Conservation (phyloP, 2,113 vertebrate species). For the Collichthys lucidus region DNA sequence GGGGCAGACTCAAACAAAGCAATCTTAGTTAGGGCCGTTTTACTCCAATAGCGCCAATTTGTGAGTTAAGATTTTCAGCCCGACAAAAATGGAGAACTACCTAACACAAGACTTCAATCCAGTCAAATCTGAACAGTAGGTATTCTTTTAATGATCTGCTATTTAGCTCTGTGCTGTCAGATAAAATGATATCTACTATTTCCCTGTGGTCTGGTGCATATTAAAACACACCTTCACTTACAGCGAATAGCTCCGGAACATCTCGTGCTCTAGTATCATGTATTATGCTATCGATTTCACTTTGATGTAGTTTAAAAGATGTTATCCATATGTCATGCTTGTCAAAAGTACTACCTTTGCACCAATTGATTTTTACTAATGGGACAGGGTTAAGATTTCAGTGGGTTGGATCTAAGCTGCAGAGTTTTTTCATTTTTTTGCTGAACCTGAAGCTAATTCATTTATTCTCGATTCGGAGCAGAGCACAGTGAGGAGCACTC, state of each 20-base stretch:
- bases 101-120: slow-evolving; percentile 15
- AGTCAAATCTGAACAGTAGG: slow-evolving; percentile 46
- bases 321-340: background rate
- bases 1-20: background rate
- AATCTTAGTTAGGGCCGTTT: background rate
- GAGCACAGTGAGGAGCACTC: slow-evolving; percentile 33
- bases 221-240: slow-evolving; percentile 29
- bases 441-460: slow-evolving; percentile 56
- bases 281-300: slow-evolving; percentile 25
- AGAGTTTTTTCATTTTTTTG: slow-evolving; percentile 32
- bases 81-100: background rate
- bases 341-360: slow-evolving; percentile 27
- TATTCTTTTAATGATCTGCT: slow-evolving; percentile 58
- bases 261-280: slow-evolving; percentile 7
- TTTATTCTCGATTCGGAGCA: slow-evolving; percentile 54
- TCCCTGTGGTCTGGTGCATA: slow-evolving; percentile 14
- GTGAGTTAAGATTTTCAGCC: background rate
- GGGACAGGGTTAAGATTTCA: slow-evolving; percentile 24
- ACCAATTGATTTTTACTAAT: slow-evolving; percentile 39
- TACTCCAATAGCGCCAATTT: background rate
- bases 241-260: slow-evolving; percentile 1
- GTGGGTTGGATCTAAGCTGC: slow-evolving; percentile 1
- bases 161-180: slow-evolving; percentile 43
- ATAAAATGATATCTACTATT: slow-evolving; percentile 39
- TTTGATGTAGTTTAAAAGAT: slow-evolving; percentile 38